Conservation (phyloP, 2,113 vertebrate genomes). For the Percopsis transmontana region DNA sequence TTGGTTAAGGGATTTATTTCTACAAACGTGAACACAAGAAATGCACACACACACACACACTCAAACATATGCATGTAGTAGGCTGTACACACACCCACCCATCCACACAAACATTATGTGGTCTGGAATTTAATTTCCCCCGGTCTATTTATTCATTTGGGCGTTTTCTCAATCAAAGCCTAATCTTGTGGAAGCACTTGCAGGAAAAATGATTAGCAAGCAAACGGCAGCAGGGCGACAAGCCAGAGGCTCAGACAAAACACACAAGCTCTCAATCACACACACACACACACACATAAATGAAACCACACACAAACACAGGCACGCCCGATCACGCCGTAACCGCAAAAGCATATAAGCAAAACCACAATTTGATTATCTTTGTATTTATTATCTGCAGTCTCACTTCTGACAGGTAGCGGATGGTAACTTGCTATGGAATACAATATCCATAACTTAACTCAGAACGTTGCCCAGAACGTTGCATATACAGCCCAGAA, state of each 20-base stretch:
- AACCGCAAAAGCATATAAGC: neutral
- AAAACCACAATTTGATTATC: neutral
- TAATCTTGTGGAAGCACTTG: conserved; percentile 65
- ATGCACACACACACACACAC: neutral
- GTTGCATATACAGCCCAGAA: neutral
- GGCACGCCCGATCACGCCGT: neutral
- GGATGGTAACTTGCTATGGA: neutral
- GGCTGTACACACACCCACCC: neutral
- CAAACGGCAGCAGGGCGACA: conserved; percentile 39
- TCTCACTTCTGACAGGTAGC: neutral
- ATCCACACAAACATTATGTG: neutral
- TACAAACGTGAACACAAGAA: neutral
- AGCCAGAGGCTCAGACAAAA: conserved; percentile 1
- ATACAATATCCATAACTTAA: neutral
- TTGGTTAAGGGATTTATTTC: neutral
- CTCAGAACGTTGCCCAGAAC: neutral
- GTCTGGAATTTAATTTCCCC: conserved; percentile 22
- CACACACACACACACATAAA: neutral
- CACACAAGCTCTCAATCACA: neutral
- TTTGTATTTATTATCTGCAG: too few relatives aligned
- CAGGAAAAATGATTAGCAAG: conserved; percentile 64
- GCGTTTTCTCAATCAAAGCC: conserved; percentile 66
- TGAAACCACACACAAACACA: neutral
- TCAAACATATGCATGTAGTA: neutral
- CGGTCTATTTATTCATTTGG: conserved; percentile 57